Conservation (phyloP, 2,888 invertebrate species). For the Brachypterus glaber region DNA sequence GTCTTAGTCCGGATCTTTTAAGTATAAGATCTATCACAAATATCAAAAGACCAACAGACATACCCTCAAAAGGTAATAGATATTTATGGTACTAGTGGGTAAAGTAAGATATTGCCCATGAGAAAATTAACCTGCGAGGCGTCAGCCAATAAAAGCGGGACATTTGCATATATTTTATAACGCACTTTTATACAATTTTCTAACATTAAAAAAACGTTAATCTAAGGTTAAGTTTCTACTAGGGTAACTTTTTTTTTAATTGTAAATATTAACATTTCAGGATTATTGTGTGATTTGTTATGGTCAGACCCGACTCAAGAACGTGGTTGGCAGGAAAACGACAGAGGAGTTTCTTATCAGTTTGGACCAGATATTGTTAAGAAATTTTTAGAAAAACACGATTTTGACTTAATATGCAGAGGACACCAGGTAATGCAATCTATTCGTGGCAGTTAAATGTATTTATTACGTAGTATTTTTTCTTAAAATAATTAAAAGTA, state of each 20-base stretch:
- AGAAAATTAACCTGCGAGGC: too few relatives aligned
- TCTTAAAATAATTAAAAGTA: background rate
- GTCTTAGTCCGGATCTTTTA: constrained; percentile 34
- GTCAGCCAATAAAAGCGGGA: too few relatives aligned
- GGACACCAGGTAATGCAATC: constrained; percentile 33
- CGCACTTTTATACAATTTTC: too few relatives aligned
- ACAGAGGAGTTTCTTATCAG: constrained; percentile 31
- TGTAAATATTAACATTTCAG: constrained; percentile 18
- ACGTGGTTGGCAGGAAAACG: constrained; percentile 30
- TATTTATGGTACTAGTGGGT: too few relatives aligned
- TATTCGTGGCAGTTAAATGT: background rate
- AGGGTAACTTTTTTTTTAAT: too few relatives aligned
- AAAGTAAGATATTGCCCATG: too few relatives aligned
- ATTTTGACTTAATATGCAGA: constrained; percentile 33
- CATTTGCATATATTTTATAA: too few relatives aligned
- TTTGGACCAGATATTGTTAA: constrained; percentile 32
- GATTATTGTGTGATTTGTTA: constrained; percentile 31
- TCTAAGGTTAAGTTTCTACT: too few relatives aligned
- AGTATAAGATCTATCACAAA: constrained; percentile 31
- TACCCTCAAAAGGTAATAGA: constrained; percentile 27
- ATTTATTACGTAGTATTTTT: background rate
- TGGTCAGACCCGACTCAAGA: constrained; percentile 32
- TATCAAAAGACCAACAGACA: constrained; percentile 28
- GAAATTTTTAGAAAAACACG: constrained; percentile 30
- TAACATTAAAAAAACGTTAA: too few relatives aligned